These are phyloP conservation scores for Omphaloscelis lunosa DNA, from an alignment of 2,888 invertebrate genomes.

Conservation along the genomic window DNA sequence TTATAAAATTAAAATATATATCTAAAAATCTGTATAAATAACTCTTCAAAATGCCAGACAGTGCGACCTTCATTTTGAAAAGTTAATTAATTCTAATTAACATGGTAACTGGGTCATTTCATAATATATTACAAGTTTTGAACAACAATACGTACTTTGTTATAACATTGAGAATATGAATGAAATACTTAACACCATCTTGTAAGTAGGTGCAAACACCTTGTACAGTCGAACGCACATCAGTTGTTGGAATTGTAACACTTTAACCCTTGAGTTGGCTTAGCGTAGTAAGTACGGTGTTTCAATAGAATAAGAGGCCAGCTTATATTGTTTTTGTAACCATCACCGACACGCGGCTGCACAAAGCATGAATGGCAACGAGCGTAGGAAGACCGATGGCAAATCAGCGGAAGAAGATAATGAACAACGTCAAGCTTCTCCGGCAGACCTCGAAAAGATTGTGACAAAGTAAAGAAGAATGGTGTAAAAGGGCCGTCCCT, in stretches of 20 bases:
- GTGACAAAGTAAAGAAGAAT: no score
- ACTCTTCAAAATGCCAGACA: conserved; percentile 52
- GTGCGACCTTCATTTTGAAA: conserved; percentile 60
- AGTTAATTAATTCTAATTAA: conserved; percentile 63
- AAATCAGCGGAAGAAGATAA: not conserved
- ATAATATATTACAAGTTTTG: conserved; percentile 58
- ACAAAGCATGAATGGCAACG: not conserved
- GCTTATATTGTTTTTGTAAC: not conserved
- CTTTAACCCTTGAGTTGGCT: not conserved
- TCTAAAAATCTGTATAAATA: conserved; percentile 34
- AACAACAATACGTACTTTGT: conserved; percentile 53
- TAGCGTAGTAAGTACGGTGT: not conserved
- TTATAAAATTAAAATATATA: not conserved
- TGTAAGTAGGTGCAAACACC: not conserved
- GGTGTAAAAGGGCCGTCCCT: not conserved
- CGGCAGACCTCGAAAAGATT: not conserved
- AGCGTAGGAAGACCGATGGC: not conserved
- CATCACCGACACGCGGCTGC: not conserved
- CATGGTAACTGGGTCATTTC: conserved; percentile 66
- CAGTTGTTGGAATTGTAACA: not conserved
- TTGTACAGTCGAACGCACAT: not conserved
- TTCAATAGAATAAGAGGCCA: not conserved
- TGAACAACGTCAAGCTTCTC: not conserved
- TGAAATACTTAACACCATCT: conserved; percentile 10
- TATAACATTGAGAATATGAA: conserved; percentile 43